Conservation (phyloP, 2,888 invertebrate species). For the Diabrotica balteata region DNA sequence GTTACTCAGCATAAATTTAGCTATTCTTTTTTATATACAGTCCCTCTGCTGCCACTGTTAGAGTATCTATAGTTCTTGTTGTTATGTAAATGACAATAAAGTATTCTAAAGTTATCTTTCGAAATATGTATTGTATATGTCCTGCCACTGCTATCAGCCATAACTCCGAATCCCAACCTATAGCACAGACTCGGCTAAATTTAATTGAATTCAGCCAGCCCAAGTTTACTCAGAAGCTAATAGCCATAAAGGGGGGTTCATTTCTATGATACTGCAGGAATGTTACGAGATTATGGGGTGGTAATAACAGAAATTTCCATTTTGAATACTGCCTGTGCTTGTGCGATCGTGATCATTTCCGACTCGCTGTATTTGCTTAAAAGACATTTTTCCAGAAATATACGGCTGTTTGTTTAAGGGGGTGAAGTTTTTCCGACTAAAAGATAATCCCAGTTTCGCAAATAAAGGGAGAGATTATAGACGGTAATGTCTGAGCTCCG, state of each 20-base stretch:
- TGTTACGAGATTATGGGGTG: constrained; percentile 30
- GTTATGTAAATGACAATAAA: too few relatives aligned
- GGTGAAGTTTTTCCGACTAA: constrained; percentile 16
- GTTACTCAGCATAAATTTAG: too few relatives aligned
- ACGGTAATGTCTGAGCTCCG: too few relatives aligned
- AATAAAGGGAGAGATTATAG: constrained; percentile 3
- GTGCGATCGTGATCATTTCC: constrained; percentile 26
- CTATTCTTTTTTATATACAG: too few relatives aligned
- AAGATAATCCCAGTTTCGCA: constrained; percentile 6
- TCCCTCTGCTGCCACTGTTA: too few relatives aligned
- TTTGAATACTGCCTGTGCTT: constrained; percentile 28
- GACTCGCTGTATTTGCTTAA: constrained; percentile 29
- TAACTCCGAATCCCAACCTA: constrained; percentile 28
- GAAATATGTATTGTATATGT: too few relatives aligned
- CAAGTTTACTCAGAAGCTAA: constrained; percentile 49
- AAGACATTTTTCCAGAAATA: constrained; percentile 22
- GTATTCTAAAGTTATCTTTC: too few relatives aligned
- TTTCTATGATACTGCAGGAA: constrained; percentile 32
- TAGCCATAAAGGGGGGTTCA: constrained; percentile 48
- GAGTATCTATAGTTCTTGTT: too few relatives aligned
- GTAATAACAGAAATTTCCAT: constrained; percentile 37
- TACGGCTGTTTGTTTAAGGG: constrained; percentile 27
- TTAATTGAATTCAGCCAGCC: constrained; percentile 51
- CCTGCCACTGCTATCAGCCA: constrained; percentile 23
- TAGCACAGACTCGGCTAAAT: constrained; percentile 39